Evolutionary conservation across 2,888 invertebrate species (phyloP).

Genomic region (Prenolepis imparis): DNA sequence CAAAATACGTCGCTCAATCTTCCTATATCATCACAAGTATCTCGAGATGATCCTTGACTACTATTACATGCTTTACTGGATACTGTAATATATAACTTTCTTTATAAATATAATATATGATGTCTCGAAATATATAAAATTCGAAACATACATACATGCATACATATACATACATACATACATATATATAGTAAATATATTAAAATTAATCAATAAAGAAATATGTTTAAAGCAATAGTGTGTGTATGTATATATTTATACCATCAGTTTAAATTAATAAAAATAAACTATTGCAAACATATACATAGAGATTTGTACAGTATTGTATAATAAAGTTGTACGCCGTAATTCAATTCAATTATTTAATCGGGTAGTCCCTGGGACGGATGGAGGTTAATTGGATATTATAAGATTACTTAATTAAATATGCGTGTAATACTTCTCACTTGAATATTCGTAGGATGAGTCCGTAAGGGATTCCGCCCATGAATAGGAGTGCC

Average conservation of each 20-base stretch:
- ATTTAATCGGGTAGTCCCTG: background rate
- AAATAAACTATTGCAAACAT: background rate
- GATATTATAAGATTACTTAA: slow-evolving; percentile 1
- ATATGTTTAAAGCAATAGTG: background rate
- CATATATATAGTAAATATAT: too few species aligned
- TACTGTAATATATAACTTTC: slow-evolving; percentile 54
- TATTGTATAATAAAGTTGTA: background rate
- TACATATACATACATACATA: too few species aligned
- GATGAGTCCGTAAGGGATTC: slow-evolving; percentile 82
- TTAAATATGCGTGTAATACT: slow-evolving; percentile 22
- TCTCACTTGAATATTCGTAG: slow-evolving; percentile 80
- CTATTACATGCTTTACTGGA: slow-evolving; percentile 71
- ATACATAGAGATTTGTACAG: background rate
- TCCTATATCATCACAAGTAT: slow-evolving; percentile 78
- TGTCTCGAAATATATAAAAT: slow-evolving; percentile 27
- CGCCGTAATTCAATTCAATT: background rate
- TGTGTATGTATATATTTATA: background rate
- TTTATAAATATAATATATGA: slow-evolving; percentile 57
- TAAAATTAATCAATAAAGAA: background rate
- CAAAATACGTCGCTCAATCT: slow-evolving; percentile 81
- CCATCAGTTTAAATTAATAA: background rate
- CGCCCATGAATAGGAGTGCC: slow-evolving; percentile 83
- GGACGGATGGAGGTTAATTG: background rate
- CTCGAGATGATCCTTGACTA: slow-evolving; percentile 76
- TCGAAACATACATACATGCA: background rate